Conservation (phyloP, 23 tunicate species). For the Oikopleura albicans region DNA sequence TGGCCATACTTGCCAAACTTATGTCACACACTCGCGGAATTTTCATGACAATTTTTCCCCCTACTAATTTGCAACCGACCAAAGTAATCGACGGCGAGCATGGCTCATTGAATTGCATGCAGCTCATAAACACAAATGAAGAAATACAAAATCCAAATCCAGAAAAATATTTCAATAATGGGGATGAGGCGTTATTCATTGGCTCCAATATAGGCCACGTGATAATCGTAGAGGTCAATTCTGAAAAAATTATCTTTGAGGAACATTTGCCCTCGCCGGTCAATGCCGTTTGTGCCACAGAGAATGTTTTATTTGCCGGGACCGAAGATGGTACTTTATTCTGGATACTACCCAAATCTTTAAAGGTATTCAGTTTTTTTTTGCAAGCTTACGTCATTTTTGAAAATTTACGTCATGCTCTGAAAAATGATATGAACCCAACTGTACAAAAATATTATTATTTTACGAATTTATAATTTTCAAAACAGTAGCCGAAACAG, state of each 20-base stretch:
- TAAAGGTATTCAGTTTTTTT: too few relatives aligned
- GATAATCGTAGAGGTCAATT: background rate
- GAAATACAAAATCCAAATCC: background rate
- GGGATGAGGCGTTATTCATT: background rate
- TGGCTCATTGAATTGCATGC: background rate
- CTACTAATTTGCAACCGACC: too few relatives aligned
- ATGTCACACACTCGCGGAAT: too few relatives aligned
- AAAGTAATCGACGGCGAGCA: background rate
- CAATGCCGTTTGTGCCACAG: background rate
- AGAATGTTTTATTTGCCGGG: background rate
- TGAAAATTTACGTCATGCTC: too few relatives aligned
- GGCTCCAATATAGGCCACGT: background rate
- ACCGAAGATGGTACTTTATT: background rate
- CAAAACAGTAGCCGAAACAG: too few relatives aligned
- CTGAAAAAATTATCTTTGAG: background rate
- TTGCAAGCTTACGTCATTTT: too few relatives aligned
- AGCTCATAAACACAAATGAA: background rate
- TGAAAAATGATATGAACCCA: too few relatives aligned
- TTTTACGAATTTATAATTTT: too few relatives aligned
- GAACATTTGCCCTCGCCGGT: background rate
- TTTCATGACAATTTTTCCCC: too few relatives aligned
- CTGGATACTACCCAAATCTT: too few relatives aligned
- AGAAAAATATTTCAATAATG: background rate
- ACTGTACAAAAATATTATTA: too few relatives aligned
- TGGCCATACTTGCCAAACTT: too few relatives aligned